Conservation (phyloP, 2,113 vertebrate genomes). For the Echinops telfairi region DNA sequence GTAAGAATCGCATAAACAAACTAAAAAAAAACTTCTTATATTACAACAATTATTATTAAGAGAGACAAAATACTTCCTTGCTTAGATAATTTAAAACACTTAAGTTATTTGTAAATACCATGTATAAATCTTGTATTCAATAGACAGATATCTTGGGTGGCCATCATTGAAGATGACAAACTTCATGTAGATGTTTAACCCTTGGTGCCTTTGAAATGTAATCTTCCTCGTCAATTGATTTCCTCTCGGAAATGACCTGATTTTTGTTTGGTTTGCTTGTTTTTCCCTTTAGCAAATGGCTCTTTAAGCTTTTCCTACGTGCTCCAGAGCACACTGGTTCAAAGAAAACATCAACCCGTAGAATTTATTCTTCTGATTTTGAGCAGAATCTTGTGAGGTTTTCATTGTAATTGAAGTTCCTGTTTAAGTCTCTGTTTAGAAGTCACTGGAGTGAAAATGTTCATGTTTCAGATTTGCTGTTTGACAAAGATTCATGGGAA, state of each 20-base stretch:
- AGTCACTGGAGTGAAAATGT: constrained; percentile 70
- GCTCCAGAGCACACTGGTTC: constrained; percentile 67
- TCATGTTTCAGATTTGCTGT: constrained; percentile 82
- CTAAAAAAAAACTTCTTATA: not conserved
- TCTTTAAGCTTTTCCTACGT: constrained; percentile 68
- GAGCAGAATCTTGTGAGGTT: constrained; percentile 76
- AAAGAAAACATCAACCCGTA: constrained; percentile 61
- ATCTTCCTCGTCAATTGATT: constrained; percentile 61
- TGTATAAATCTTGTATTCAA: constrained; percentile 25
- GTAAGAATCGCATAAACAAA: not conserved
- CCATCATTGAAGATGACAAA: not conserved
- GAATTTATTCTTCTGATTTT: constrained; percentile 81
- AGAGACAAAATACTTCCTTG: not conserved
- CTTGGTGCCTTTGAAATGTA: constrained; percentile 58
- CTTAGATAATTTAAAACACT: constrained; percentile 11
- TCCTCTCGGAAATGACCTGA: constrained; percentile 65
- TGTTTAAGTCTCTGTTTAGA: constrained; percentile 76
- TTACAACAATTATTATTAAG: constrained; percentile 36
- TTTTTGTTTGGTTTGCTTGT: constrained; percentile 33
- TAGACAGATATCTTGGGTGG: not conserved
- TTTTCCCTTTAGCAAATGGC: constrained; percentile 64
- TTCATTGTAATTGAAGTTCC: constrained; percentile 71
- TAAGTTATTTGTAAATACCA: constrained; percentile 9
- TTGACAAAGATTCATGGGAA: constrained; percentile 86
- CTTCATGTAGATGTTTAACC: constrained; percentile 58